Conservation (phyloP, 2,888 invertebrate species). For the Cheilosia grossa region DNA sequence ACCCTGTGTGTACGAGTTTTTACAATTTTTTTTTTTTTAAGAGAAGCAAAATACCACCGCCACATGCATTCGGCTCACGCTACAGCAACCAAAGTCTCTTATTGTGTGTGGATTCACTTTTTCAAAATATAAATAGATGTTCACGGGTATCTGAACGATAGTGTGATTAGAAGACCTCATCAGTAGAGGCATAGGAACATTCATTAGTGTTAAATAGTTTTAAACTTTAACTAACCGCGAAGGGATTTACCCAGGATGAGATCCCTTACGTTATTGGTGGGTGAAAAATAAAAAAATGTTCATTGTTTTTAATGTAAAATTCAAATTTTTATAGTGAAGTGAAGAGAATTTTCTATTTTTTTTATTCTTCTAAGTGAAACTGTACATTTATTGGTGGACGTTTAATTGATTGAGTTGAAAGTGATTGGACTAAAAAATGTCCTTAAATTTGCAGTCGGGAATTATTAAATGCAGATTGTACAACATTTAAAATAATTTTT, state of each 20-base stretch:
- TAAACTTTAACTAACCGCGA: slow-evolving; percentile 80
- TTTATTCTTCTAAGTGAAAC: not conserved
- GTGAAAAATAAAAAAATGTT: slow-evolving; percentile 76
- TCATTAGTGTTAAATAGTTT: slow-evolving; percentile 78
- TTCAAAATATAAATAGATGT: slow-evolving; percentile 83
- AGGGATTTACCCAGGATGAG: slow-evolving; percentile 81
- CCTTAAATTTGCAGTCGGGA: no score
- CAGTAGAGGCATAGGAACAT: slow-evolving; percentile 80
- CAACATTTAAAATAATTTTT: no score
- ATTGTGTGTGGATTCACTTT: slow-evolving; percentile 54
- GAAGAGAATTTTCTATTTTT: not conserved
- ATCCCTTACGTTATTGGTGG: slow-evolving; percentile 83
- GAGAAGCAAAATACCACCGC: slow-evolving; percentile 63
- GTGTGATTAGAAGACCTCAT: slow-evolving; percentile 83
- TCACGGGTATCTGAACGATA: slow-evolving; percentile 81
- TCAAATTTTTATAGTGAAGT: slow-evolving; percentile 36
- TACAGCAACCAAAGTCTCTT: slow-evolving; percentile 35
- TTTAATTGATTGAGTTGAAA: no score
- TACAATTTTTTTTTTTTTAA: slow-evolving; percentile 35
- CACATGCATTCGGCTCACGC: slow-evolving; percentile 37
- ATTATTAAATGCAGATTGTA: no score
- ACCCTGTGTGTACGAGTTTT: slow-evolving; percentile 62
- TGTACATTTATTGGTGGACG: no score
- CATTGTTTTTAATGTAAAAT: slow-evolving; percentile 25
- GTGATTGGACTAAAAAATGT: no score